These are phyloP conservation scores for Enteromius mattozi DNA, from an alignment of 2,797 vertebrate genomes.

Conservation along the genomic window DNA sequence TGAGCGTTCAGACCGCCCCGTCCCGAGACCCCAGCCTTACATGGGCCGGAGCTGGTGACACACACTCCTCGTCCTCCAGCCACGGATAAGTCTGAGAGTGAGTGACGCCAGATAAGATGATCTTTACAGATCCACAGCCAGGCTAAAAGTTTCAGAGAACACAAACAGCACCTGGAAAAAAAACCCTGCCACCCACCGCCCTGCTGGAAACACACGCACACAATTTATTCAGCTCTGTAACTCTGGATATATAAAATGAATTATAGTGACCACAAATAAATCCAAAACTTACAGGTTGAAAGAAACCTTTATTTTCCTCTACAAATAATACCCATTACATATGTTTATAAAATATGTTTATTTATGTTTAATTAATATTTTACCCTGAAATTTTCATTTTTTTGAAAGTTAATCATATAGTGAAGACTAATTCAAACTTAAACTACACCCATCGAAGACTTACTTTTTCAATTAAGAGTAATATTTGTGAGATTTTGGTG, in stretches of 20 bases:
- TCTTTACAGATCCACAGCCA: neutral
- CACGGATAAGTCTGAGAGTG: conserved; percentile 31
- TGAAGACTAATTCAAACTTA: neutral
- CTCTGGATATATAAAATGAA: neutral
- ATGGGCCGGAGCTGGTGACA: conserved; percentile 23
- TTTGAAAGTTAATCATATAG: neutral
- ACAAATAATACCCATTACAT: neutral
- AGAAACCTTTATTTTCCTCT: neutral
- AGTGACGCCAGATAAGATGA: conserved; percentile 21
- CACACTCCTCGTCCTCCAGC: conserved; percentile 33
- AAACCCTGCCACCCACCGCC: neutral
- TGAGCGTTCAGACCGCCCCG: neutral
- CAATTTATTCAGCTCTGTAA: neutral
- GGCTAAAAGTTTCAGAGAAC: neutral
- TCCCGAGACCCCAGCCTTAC: conserved; percentile 36
- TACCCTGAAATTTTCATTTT: neutral
- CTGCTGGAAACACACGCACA: neutral
- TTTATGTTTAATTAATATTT: neutral
- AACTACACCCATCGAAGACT: neutral
- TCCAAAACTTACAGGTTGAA: neutral
- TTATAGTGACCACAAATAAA: neutral
- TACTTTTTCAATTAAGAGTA: neutral
- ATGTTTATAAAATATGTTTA: neutral
- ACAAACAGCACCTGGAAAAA: neutral
- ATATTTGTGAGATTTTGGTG: neutral